phyloP scores from a whole-genome alignment of 1,140 invertebrate species.

The Macrosteles quadrilineatus region DNA sequence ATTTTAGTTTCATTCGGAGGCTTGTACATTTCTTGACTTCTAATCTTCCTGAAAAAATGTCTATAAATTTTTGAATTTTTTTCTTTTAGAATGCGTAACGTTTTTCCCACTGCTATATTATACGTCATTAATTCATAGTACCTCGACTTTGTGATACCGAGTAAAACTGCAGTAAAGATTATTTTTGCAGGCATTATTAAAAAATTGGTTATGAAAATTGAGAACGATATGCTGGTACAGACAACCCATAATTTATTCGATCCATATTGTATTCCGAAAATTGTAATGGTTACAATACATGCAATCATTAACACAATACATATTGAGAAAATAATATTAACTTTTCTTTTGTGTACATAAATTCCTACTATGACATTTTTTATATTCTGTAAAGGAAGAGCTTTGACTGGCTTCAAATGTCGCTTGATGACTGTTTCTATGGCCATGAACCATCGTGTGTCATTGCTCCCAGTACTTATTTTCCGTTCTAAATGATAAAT shows the following conservation, averaged over 20 bases:
- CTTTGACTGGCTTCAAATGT: not conserved
- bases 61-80: not conserved
- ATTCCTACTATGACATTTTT: not conserved
- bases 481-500: not conserved
- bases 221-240: not conserved
- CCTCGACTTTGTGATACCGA: not conserved
- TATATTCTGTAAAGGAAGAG: not conserved
- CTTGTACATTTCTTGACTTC: not conserved
- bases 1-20: not conserved
- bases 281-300: not conserved
- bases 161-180: not conserved
- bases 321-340: not conserved
- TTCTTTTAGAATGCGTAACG: not conserved
- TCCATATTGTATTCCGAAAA: not conserved
- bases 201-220: not conserved
- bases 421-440: not conserved
- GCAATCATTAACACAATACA: not conserved
- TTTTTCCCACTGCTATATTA: not conserved
- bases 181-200: not conserved
- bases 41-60: not conserved
- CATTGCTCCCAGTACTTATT: not conserved
- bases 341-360: not conserved
- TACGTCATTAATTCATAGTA: not conserved
- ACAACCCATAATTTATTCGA: not conserved
- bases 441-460: not conserved